Evolutionary conservation across 2,888 invertebrate genomes (phyloP).

Genomic region (Diarsia brunnea): DNA sequence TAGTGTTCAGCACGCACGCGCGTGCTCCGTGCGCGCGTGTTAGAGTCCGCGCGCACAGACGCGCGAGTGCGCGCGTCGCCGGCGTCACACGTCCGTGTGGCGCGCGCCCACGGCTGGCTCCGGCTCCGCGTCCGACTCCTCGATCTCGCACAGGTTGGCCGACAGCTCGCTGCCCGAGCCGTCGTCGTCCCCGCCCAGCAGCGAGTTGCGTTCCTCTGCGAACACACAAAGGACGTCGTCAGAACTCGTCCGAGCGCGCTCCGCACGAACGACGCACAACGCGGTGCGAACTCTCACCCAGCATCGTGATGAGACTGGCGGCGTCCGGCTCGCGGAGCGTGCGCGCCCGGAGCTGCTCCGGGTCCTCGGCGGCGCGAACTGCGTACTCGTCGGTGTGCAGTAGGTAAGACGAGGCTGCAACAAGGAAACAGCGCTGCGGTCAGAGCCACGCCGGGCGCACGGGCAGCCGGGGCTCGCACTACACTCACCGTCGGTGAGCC

Average conservation of each 20-base stretch:
- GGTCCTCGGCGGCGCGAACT: conserved; percentile 87
- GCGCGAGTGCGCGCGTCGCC: conserved; percentile 67
- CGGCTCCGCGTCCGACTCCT: conserved; percentile 95
- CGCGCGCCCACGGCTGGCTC: conserved; percentile 75
- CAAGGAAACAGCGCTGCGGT: background rate
- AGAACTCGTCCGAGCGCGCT: too few relatives aligned
- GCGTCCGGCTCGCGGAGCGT: conserved; percentile 91
- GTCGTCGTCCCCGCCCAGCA: conserved; percentile 91
- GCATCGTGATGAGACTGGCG: conserved; percentile 93
- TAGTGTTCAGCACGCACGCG: conserved; percentile 5
- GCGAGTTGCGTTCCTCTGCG: conserved; percentile 93
- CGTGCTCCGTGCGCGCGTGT: conserved; percentile 13
- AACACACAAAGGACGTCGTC: background rate
- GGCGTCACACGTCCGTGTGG: conserved; percentile 85
- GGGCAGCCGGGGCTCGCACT: background rate
- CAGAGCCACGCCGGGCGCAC: background rate
- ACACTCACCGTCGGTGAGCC: conserved; percentile 75
- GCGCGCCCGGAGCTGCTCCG: conserved; percentile 83
- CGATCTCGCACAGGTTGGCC: conserved; percentile 97
- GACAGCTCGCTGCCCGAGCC: conserved; percentile 96
- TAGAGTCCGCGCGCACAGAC: conserved; percentile 27
- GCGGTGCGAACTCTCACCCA: conserved; percentile 83
- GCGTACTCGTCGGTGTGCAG: conserved; percentile 96
- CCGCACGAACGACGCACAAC: background rate
- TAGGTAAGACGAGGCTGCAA: conserved; percentile 93